phyloP scores from a whole-genome alignment of 2,113 vertebrate species.

The Prionailurus viverrinus region DNA sequence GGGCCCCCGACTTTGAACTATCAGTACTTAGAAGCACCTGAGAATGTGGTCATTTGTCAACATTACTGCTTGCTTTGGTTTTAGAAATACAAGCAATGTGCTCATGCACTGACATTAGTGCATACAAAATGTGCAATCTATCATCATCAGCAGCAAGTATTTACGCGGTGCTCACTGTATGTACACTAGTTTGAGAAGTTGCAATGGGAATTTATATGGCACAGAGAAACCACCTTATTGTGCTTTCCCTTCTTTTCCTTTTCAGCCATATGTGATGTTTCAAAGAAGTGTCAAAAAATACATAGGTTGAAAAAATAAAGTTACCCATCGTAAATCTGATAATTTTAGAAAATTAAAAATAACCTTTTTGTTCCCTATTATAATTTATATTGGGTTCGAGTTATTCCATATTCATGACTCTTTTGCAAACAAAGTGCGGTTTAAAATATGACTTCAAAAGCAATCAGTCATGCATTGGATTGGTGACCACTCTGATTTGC shows the following conservation, averaged over 20 bases:
- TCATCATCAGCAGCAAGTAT: constrained; percentile 70
- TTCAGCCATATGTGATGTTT: not conserved
- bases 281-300: not conserved
- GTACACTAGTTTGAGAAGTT: constrained; percentile 36
- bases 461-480: not conserved
- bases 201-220: constrained; percentile 43
- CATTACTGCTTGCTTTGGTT: constrained; percentile 69
- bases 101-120: constrained; percentile 58
- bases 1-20: constrained; percentile 67
- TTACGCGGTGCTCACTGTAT: not conserved
- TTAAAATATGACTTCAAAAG: constrained; percentile 43
- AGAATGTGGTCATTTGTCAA: constrained; percentile 74
- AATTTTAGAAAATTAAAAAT: constrained; percentile 61
- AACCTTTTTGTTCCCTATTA: not conserved
- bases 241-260: constrained; percentile 23
- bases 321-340: not conserved
- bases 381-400: constrained; percentile 27
- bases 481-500: not conserved
- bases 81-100: constrained; percentile 66
- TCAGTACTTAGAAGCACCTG: constrained; percentile 66
- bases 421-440: not conserved
- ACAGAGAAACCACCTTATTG: not conserved
- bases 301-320: not conserved
- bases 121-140: constrained; percentile 63
- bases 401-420: not conserved